Conservation (phyloP, 2,888 invertebrate species). For the Eledona agricola region DNA sequence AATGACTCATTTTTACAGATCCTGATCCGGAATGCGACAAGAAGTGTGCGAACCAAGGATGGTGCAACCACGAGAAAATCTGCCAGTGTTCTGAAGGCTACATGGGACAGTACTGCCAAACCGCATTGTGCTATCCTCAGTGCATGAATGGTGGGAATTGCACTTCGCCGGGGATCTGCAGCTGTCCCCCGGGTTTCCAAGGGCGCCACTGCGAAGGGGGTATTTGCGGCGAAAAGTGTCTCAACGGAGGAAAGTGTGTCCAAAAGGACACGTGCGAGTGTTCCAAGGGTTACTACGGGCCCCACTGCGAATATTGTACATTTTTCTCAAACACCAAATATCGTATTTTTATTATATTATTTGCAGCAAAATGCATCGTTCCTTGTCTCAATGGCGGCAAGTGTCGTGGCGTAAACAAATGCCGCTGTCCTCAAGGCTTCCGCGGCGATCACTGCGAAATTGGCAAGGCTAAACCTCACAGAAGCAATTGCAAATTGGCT, state of each 20-base stretch:
- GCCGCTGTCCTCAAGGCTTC: constrained; percentile 85
- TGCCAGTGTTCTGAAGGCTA: constrained; percentile 91
- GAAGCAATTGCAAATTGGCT: constrained; percentile 76
- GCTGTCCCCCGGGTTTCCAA: constrained; percentile 89
- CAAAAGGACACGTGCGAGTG: constrained; percentile 95
- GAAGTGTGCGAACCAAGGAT: constrained; percentile 85
- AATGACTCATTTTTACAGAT: constrained; percentile 63
- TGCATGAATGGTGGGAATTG: constrained; percentile 94
- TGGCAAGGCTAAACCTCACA: constrained; percentile 72
- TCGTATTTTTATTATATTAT: constrained; percentile 8
- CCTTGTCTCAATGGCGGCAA: constrained; percentile 92
- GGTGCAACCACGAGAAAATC: constrained; percentile 84
- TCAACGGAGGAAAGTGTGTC: constrained; percentile 93
- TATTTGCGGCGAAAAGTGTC: constrained; percentile 89
- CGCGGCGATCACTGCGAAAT: constrained; percentile 93
- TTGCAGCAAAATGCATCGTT: constrained; percentile 67
- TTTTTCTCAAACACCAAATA: constrained; percentile 47
- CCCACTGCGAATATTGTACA: constrained; percentile 92
- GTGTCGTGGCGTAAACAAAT: constrained; percentile 89
- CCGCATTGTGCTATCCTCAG: constrained; percentile 89
- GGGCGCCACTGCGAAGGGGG: constrained; percentile 92
- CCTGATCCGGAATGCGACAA: constrained; percentile 90
- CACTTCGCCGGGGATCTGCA: constrained; percentile 87
- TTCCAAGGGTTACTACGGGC: constrained; percentile 89
- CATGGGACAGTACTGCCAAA: constrained; percentile 89